Conservation (phyloP, 2,797 vertebrate genomes). For the Pseudochirops corinnae region DNA sequence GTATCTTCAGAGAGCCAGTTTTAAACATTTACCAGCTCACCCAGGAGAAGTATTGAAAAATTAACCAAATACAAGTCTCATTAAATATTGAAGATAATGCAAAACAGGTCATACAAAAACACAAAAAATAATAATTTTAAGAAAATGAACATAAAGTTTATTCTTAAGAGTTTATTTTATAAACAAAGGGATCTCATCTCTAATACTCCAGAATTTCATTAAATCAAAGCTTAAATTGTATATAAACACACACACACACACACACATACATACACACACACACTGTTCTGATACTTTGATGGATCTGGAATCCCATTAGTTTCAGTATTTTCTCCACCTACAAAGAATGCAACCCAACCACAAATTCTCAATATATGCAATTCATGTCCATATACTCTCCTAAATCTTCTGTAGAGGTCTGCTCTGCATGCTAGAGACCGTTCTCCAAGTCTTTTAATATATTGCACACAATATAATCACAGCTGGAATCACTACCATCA, state of each 20-base stretch:
- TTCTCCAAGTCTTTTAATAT: neutral
- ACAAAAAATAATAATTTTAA: neutral
- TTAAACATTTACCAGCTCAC: neutral
- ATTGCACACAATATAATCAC: neutral
- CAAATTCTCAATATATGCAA: neutral
- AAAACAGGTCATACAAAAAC: neutral
- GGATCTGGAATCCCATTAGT: neutral
- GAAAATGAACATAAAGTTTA: neutral
- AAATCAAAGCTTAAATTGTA: neutral
- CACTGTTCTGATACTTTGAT: neutral
- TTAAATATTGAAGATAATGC: neutral
- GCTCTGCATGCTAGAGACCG: neutral
- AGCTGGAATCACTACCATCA: neutral
- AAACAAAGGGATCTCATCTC: neutral
- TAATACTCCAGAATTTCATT: neutral
- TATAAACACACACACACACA: neutral
- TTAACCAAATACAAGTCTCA: neutral
- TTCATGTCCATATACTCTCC: neutral
- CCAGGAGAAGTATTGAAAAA: neutral
- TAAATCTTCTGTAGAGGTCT: neutral
- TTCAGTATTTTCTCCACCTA: neutral
- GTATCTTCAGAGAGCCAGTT: neutral
- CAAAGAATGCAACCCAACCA: neutral
- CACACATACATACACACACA: too few species aligned
- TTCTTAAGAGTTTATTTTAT: neutral